Conservation (phyloP, 92 coral and sea anemone genomes). For the Phenganax stokvisi region DNA sequence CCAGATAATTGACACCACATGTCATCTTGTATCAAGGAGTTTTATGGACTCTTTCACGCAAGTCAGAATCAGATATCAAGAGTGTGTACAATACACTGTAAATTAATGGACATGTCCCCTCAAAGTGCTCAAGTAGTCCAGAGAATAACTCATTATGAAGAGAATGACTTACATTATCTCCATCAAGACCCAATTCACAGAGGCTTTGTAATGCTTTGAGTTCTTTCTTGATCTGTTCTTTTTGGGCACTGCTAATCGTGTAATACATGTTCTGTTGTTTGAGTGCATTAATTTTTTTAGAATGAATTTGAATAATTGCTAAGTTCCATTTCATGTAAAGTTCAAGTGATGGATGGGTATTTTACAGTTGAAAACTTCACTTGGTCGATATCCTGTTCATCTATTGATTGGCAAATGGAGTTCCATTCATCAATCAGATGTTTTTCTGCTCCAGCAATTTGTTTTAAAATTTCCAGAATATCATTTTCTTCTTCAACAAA, state of each 20-base stretch:
- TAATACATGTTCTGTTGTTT: neutral
- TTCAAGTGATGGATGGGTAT: slow-evolving; percentile 13
- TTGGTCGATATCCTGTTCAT: slow-evolving; percentile 21
- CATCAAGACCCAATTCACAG: neutral
- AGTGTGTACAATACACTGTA: slow-evolving; percentile 21
- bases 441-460: neutral
- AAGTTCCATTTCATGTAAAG: slow-evolving; percentile 3
- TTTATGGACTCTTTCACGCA: neutral
- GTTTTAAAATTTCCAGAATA: neutral
- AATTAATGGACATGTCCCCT: slow-evolving; percentile 22
- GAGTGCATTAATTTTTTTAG: neutral
- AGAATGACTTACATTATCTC: neutral
- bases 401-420: neutral
- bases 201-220: neutral
- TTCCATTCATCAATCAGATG: slow-evolving; percentile 3
- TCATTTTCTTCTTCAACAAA: neutral
- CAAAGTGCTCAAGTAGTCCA: neutral
- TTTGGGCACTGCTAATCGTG: neutral
- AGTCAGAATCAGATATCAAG: slow-evolving; percentile 9
- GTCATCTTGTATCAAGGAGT: slow-evolving; percentile 10
- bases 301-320: neutral
- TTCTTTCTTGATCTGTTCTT: slow-evolving; percentile 6
- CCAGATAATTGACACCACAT: slow-evolving; percentile 17
- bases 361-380: neutral
- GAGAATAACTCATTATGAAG: neutral